Evolutionary conservation across 2,113 vertebrate genomes (phyloP).

Genomic region (Scalopus aquaticus): DNA sequence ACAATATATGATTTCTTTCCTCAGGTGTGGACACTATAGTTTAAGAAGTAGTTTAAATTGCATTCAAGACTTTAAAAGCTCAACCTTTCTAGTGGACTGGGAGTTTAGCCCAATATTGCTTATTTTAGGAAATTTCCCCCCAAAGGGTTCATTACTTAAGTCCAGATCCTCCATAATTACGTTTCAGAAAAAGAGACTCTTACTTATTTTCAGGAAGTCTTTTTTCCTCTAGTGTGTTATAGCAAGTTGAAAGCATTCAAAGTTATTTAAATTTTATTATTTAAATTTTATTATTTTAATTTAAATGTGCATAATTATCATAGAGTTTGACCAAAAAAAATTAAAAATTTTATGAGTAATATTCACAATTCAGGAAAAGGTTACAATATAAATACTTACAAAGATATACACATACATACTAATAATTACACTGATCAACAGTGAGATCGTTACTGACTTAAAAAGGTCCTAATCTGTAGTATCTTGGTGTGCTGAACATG

Average conservation of each 20-base stretch:
- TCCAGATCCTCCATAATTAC: neutral
- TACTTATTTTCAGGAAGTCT: conserved; percentile 11
- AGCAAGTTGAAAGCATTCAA: neutral
- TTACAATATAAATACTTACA: neutral
- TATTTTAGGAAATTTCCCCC: neutral
- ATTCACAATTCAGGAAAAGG: conserved; percentile 3
- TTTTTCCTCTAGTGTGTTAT: neutral
- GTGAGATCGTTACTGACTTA: too few species aligned
- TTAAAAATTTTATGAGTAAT: neutral
- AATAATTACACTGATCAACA: too few species aligned
- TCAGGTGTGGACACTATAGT: neutral
- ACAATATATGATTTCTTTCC: too few species aligned
- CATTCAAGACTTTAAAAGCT: neutral
- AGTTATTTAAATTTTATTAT: too few species aligned
- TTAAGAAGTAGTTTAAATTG: neutral
- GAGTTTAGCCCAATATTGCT: neutral
- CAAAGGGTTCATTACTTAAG: neutral
- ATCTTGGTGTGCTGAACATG: too few species aligned
- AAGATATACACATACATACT: neutral
- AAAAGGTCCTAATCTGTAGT: too few species aligned
- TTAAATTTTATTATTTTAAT: conserved; percentile 11
- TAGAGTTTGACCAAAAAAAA: neutral
- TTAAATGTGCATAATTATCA: neutral
- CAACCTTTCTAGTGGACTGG: neutral
- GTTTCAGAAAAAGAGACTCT: neutral